These are phyloP conservation scores for Meteorus sp. DNA, from an alignment of 1,140 invertebrate species.

Conservation along the genomic window DNA sequence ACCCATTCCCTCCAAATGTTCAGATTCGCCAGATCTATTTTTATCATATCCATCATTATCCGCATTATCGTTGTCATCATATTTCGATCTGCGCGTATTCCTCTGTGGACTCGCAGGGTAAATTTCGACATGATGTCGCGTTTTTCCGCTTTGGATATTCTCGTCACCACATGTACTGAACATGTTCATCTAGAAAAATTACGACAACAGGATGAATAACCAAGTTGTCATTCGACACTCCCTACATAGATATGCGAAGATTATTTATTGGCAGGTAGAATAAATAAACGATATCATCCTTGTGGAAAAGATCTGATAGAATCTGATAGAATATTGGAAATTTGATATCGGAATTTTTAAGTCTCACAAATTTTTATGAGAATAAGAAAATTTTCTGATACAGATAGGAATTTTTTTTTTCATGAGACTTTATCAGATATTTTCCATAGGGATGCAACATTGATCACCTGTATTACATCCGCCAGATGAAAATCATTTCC, in stretches of 20 bases:
- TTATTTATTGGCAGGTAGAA: too few relatives aligned
- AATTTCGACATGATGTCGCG: slow-evolving; percentile 75
- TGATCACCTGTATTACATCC: slow-evolving; percentile 74
- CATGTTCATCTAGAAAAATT: slow-evolving; percentile 62
- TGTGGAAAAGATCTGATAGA: too few relatives aligned
- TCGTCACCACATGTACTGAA: slow-evolving; percentile 80
- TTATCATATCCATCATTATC: slow-evolving; percentile 1
- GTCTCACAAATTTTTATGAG: too few relatives aligned
- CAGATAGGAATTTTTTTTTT: slow-evolving; percentile 13
- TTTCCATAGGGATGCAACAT: background rate
- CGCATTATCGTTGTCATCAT: background rate
- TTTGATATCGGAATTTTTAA: too few relatives aligned
- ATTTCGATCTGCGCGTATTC: slow-evolving; percentile 43
- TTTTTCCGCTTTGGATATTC: slow-evolving; percentile 64
- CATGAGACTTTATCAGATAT: background rate
- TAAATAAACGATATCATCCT: background rate
- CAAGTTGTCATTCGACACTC: too few relatives aligned
- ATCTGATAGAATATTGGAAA: too few relatives aligned
- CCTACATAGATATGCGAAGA: too few relatives aligned
- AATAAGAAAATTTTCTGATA: background rate
- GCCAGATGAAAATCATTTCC: slow-evolving; percentile 74
- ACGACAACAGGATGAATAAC: too few relatives aligned
- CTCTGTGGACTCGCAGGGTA: slow-evolving; percentile 69
- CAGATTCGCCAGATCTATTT: too few relatives aligned
- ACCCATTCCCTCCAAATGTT: slow-evolving; percentile 26